Conservation (phyloP, 2,888 invertebrate genomes). For the Apotomis betuletana region DNA sequence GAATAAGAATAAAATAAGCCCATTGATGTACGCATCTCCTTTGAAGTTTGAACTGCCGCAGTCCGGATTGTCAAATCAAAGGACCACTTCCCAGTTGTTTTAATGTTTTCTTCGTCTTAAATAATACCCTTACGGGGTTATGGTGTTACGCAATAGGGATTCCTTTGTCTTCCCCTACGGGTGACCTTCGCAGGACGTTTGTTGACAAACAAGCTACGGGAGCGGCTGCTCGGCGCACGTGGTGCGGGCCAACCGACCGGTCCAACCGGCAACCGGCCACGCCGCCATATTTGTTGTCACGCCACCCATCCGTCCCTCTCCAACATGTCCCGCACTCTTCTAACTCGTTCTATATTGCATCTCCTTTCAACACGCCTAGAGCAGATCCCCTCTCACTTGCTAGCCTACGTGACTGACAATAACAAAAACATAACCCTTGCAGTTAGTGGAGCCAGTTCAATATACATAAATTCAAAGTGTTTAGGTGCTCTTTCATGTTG, state of each 20-base stretch:
- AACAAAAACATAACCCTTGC: constrained; percentile 74
- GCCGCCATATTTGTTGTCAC: constrained; percentile 82
- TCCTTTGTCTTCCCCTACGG: constrained; percentile 72
- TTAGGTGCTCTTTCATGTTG: constrained; percentile 46
- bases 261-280: constrained; percentile 74
- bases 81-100: constrained; percentile 8
- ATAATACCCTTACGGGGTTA: constrained; percentile 41
- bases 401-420: constrained; percentile 80
- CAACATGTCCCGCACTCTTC: constrained; percentile 53
- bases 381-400: constrained; percentile 56
- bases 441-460: constrained; percentile 54
- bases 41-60: background rate
- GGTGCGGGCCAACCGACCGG: constrained; percentile 77
- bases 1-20: constrained; percentile 13
- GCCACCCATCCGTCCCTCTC: constrained; percentile 69
- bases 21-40: constrained; percentile 17
- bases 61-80: background rate
- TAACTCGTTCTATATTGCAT: constrained; percentile 41
- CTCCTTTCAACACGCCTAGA: constrained; percentile 52
- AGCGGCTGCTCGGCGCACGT: constrained; percentile 75
- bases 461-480: constrained; percentile 49
- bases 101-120: constrained; percentile 28
- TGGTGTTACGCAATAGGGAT: constrained; percentile 61
- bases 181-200: constrained; percentile 80
- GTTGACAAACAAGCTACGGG: constrained; percentile 81